Evolutionary conservation across 2,797 vertebrate genomes (phyloP), one percentile per base, ranked within the genome.

Genomic region (Melanotaenia boesemani): DNA sequence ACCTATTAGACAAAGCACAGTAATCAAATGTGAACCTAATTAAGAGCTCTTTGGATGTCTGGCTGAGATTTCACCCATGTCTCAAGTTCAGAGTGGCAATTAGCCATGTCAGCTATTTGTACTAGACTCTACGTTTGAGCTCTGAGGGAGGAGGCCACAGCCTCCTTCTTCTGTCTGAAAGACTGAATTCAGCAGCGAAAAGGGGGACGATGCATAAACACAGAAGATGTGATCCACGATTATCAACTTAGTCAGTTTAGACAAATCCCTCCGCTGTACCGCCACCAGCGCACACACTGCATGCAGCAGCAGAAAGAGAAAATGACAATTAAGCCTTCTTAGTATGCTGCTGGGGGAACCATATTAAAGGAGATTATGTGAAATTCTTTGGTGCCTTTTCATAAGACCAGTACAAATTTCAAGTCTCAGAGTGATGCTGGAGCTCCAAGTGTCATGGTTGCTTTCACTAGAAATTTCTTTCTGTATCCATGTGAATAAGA

Each of bases 321-420:
- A 85, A 83, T 84, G 87, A 90, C 88, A 91, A 90, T 88, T 90
- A 91, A 92, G 80, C 87, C 89, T 76, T 41, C 85, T 91, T 88
- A 90, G 85, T 32, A 79, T 70, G 80, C 79, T 50, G 68, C 84
- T 1, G 61, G 81, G 85, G 84, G 81, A 80, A 85, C 85, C 84
- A 78, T 82, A 83, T 82, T 88, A 85, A 87, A 93, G 89, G 76
- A 86, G 90, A 91, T 92, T 92, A 93, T 87, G 72, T 65, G 72
- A 83, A 91, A 93, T 92, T 92, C 90, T 86, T 83, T 63, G 22
- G 72, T 76, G 76, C 69, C 66, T 88, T 92, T 88, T 87, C 73
- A 68, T 76, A 81, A 90, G 67, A 81, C 72, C 71, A 61, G 67
- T 26, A 64, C 74, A 84, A 81, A 83, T 79, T 84, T 79, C 74